A percentile compares a stretch with the other conserved stretches of the same genome.
Evolutionary conservation across 1,140 invertebrate genomes (phyloP).

Genomic region (Drosophila truncata): DNA sequence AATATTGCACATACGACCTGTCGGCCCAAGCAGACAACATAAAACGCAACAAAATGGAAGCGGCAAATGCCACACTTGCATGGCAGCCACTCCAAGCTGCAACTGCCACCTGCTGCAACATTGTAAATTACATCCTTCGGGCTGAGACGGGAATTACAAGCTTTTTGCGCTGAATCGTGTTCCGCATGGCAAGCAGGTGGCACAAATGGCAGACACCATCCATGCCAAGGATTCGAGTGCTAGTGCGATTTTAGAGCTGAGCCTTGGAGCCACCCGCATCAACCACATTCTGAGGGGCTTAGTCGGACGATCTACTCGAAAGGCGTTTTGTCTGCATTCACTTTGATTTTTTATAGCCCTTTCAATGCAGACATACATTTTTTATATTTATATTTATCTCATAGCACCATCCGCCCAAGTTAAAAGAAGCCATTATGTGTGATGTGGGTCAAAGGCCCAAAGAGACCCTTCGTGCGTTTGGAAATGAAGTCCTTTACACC

Average conservation of each 20-base stretch:
- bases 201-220: slow-evolving; percentile 5
- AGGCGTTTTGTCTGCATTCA: slow-evolving; percentile 21
- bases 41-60: slow-evolving; percentile 58
- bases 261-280: slow-evolving; percentile 25
- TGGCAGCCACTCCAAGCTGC: slow-evolving; percentile 33
- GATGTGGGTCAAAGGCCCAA: slow-evolving; percentile 1
- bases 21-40: slow-evolving; percentile 32
- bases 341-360: slow-evolving; percentile 36
- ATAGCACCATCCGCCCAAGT: background rate
- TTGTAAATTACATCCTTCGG: slow-evolving; percentile 70
- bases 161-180: slow-evolving; percentile 52
- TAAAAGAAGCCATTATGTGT: slow-evolving; percentile 1
- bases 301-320: slow-evolving; percentile 7
- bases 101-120: slow-evolving; percentile 74
- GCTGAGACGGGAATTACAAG: slow-evolving; percentile 62
- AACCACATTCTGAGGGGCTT: slow-evolving; percentile 15
- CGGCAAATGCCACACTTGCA: slow-evolving; percentile 32
- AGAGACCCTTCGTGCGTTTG: background rate
- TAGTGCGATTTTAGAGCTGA: slow-evolving; percentile 22
- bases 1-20: slow-evolving; percentile 60
- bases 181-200: slow-evolving; percentile 50
- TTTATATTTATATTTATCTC: slow-evolving; percentile 10
- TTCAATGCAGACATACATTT: slow-evolving; percentile 19
- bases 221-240: slow-evolving; percentile 18
- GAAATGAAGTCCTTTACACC: background rate